Conservation (phyloP, 2,113 vertebrate genomes). For the Gopherus evgoodei region DNA sequence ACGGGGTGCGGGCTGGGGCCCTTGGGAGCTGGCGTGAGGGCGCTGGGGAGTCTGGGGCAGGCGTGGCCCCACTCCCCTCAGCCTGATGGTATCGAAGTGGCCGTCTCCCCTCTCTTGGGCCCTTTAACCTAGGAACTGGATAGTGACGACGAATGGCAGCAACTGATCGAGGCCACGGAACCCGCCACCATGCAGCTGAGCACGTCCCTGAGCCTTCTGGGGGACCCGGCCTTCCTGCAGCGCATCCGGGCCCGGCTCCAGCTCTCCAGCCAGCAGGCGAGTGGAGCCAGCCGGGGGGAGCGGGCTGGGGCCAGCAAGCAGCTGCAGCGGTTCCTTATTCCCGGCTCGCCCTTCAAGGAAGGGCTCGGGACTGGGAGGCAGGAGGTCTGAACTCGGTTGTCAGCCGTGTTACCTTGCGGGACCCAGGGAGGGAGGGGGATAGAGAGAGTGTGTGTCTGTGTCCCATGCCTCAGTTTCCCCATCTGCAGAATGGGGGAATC, state of each 20-base stretch:
- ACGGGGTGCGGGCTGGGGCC: neutral
- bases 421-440: neutral
- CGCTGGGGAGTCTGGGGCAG: neutral
- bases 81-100: neutral
- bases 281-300: neutral
- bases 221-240: slow-evolving; percentile 75
- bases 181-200: slow-evolving; percentile 66
- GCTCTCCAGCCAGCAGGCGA: slow-evolving; percentile 84
- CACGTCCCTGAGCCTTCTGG: slow-evolving; percentile 65
- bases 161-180: slow-evolving; percentile 74
- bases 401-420: neutral
- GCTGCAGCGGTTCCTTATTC: neutral
- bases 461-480: neutral
- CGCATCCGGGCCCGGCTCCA: slow-evolving; percentile 77
- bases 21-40: neutral
- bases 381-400: neutral
- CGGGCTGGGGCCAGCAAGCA: too few relatives aligned
- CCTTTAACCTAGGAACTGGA: slow-evolving; percentile 78
- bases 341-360: neutral
- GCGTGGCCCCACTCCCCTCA: neutral
- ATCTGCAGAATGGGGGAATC: neutral
- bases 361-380: neutral
- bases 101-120: neutral
- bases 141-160: slow-evolving; percentile 87
- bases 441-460: neutral